Percentiles rank a stretch among this genome's conserved stretches.
These are phyloP conservation scores for Arothron firmamentum DNA, from an alignment of 2,113 vertebrate species.

Conservation along the genomic window DNA sequence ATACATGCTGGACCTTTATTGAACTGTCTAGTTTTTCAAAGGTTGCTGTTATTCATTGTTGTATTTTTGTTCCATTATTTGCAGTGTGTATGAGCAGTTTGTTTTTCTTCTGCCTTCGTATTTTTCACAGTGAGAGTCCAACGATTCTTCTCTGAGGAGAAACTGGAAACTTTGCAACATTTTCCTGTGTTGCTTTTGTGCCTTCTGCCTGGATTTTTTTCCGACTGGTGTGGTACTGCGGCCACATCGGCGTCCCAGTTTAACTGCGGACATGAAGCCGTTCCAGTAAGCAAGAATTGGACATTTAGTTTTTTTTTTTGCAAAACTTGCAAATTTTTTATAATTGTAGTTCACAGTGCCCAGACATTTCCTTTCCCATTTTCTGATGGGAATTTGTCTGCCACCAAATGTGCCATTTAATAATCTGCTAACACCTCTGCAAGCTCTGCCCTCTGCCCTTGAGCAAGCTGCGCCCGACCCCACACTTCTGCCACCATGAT, in stretches of 20 bases:
- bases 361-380: no score
- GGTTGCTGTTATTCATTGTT: no score
- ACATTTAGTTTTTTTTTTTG: slow-evolving; percentile 1
- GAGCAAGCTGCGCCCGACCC: no score
- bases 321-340: no score
- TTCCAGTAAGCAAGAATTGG: background rate
- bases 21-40: no score
- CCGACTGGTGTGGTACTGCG: background rate
- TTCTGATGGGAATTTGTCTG: slow-evolving; percentile 3
- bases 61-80: no score
- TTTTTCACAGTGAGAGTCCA: no score
- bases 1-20: no score
- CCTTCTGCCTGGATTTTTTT: background rate
- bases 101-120: background rate
- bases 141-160: background rate
- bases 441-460: slow-evolving; percentile 2
- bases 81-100: background rate
- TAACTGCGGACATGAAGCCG: background rate
- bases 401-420: background rate
- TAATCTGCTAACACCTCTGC: background rate
- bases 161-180: slow-evolving; percentile 4
- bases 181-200: slow-evolving; percentile 5
- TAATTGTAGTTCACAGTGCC: no score
- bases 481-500: slow-evolving; percentile 6
- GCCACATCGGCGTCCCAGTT: background rate